Conservation (phyloP, 53 echinoderm and acorn worm genomes). For the Echinometra lucunter region DNA sequence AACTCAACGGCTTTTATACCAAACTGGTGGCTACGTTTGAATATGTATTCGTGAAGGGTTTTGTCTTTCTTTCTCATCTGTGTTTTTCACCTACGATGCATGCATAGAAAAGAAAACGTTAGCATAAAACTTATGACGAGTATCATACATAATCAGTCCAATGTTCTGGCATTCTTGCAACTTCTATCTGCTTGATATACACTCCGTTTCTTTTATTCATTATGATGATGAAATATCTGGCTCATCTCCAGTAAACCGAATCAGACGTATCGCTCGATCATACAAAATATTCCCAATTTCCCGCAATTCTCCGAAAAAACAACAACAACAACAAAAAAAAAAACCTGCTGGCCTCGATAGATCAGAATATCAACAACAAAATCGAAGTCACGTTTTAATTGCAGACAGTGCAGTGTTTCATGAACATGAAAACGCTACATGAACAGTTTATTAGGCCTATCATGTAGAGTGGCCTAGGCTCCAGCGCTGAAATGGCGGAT, state of each 20-base stretch:
- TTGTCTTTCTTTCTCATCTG: not conserved
- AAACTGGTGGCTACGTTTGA: not conserved
- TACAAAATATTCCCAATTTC: not conserved
- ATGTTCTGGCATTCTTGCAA: not conserved
- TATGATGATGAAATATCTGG: not conserved
- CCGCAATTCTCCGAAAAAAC: not conserved
- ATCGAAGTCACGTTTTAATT: not conserved
- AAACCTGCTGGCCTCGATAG: not conserved
- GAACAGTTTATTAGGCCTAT: too few species aligned
- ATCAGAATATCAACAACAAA: not conserved
- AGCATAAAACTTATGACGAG: too few species aligned
- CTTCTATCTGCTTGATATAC: not conserved
- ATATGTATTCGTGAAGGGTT: too few species aligned
- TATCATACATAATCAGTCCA: not conserved
- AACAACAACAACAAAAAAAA: too few species aligned
- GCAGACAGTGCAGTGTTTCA: not conserved
- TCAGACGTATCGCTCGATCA: not conserved
- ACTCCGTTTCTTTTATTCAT: not conserved
- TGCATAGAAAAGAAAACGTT: not conserved
- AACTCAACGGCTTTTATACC: too few species aligned
- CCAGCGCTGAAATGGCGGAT: too few species aligned
- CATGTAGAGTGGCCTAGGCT: too few species aligned
- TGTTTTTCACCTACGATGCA: not conserved
- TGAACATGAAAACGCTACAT: too few species aligned
- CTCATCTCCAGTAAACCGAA: conserved; percentile 5